phyloP scores from a whole-genome alignment of 2,888 invertebrate genomes.

The Podabrus alpinus region DNA sequence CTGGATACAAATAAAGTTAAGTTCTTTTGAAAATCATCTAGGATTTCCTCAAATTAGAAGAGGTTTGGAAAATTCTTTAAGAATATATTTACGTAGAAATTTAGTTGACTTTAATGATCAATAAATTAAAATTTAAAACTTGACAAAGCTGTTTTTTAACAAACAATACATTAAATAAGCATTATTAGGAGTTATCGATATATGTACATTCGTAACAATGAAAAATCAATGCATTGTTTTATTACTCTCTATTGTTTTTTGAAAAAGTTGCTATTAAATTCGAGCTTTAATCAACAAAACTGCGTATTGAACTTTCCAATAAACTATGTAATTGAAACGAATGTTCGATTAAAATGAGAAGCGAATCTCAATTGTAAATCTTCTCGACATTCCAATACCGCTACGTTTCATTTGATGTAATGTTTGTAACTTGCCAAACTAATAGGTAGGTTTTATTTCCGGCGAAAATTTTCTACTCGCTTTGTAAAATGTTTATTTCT shows the following conservation, averaged over 20 bases:
- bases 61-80: neutral
- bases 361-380: slow-evolving; percentile 4
- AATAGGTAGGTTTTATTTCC: neutral
- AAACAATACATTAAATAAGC: neutral
- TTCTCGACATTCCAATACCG: neutral
- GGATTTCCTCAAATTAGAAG: too few relatives aligned
- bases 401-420: neutral
- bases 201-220: neutral
- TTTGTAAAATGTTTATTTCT: neutral
- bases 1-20: too few relatives aligned
- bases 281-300: neutral
- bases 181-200: neutral
- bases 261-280: neutral
- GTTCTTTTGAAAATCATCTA: too few relatives aligned
- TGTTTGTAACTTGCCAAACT: neutral
- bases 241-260: neutral
- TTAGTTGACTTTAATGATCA: too few relatives aligned
- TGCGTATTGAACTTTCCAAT: slow-evolving; percentile 1
- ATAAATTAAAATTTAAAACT: neutral
- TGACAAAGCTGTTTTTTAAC: neutral
- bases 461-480: neutral
- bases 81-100: too few relatives aligned
- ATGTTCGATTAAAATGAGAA: slow-evolving; percentile 3
- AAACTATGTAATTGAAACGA: slow-evolving; percentile 3
- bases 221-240: neutral